A percentile compares a stretch with the other conserved stretches of the same genome.
These are phyloP conservation scores for Geotrypetes seraphini DNA, from an alignment of 2,797 vertebrate genomes.

Conservation along the genomic window DNA sequence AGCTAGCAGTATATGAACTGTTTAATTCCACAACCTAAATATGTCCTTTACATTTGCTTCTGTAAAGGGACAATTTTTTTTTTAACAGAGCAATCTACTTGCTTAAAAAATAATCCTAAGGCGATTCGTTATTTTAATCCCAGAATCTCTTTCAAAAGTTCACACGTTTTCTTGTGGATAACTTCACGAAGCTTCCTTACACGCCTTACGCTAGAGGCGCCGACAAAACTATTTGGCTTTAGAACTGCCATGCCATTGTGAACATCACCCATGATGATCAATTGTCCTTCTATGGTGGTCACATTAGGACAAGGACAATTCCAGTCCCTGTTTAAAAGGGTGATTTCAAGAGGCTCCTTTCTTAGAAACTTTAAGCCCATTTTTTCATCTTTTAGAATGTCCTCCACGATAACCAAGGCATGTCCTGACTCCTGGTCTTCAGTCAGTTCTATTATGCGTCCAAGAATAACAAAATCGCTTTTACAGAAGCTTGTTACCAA, in stretches of 20 bases:
- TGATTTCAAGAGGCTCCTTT: conserved; percentile 84
- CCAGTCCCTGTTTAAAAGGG: conserved; percentile 89
- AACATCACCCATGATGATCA: conserved; percentile 92
- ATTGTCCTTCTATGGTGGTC: conserved; percentile 69
- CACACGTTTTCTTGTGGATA: conserved; percentile 89
- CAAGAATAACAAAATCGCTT: conserved; percentile 88
- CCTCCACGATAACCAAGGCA: conserved; percentile 79
- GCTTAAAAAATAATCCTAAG: no score
- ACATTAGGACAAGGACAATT: conserved; percentile 91
- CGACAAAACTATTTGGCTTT: conserved; percentile 85
- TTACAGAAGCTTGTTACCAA: conserved; percentile 92
- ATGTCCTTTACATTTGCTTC: no score
- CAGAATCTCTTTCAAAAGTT: conserved; percentile 83
- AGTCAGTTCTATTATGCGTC: conserved; percentile 73
- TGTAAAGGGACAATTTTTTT: no score
- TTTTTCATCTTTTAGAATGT: conserved; percentile 93
- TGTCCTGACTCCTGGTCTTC: conserved; percentile 81
- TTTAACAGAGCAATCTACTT: no score
- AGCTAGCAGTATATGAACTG: no score
- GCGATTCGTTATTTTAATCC: conserved; percentile 76
- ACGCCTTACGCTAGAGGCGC: conserved; percentile 63
- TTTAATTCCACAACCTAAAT: no score
- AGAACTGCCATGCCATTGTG: conserved; percentile 85
- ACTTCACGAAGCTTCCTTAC: conserved; percentile 83
- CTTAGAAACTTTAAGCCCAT: conserved; percentile 93